phyloP scores from a whole-genome alignment of 2,113 vertebrate genomes.

The Himantopus leucocephalus region DNA sequence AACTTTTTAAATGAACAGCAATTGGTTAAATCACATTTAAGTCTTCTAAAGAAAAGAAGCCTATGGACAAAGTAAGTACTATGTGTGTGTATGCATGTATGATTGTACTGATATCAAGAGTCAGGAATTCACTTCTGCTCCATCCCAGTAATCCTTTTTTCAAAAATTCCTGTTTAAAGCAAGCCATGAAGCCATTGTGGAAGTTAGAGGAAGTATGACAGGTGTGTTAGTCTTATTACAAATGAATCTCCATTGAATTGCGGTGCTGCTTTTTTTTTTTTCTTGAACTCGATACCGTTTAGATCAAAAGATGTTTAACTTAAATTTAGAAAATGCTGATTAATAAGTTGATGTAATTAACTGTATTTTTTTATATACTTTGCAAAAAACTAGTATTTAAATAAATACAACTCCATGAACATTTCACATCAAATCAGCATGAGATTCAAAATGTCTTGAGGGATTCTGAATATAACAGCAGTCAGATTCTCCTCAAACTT shows the following conservation, averaged over 20 bases:
- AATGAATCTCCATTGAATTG: neutral
- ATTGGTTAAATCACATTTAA: neutral
- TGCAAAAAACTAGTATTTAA: neutral
- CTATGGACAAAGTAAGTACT: neutral
- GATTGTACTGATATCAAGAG: neutral
- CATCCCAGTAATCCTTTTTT: neutral
- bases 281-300: neutral
- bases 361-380: neutral
- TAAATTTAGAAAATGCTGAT: neutral
- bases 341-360: neutral
- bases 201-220: neutral
- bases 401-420: neutral
- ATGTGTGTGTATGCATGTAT: neutral
- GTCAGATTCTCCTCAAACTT: neutral
- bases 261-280: neutral
- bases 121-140: neutral
- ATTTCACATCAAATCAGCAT: neutral
- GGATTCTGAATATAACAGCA: neutral
- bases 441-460: neutral
- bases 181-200: neutral
- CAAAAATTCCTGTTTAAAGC: neutral
- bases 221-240: neutral
- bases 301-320: neutral
- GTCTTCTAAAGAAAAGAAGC: neutral
- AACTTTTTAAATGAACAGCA: neutral